Conservation (phyloP, 1,140 invertebrate species). For the Drosophila asahinai region DNA sequence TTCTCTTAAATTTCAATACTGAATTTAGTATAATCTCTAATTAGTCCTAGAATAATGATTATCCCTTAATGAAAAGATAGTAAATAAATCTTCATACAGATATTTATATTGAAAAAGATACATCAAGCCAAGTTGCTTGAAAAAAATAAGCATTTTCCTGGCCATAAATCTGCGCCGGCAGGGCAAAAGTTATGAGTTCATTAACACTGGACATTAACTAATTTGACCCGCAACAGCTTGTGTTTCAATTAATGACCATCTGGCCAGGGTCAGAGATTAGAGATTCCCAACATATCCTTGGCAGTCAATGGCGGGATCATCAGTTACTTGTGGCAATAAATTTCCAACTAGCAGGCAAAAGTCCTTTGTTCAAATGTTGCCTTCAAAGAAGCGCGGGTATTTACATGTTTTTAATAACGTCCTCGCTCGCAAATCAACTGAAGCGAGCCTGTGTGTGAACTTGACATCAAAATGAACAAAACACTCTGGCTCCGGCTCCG, state of each 20-base stretch:
- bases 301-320: not conserved
- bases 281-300: not conserved
- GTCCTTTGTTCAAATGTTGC: constrained; percentile 56
- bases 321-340: constrained; percentile 34
- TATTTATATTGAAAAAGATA: not conserved
- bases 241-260: constrained; percentile 27
- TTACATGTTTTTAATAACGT: constrained; percentile 74
- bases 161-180: not conserved
- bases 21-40: too few species aligned
- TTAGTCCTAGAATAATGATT: not conserved
- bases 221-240: constrained; percentile 53
- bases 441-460: constrained; percentile 48
- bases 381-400: constrained; percentile 29
- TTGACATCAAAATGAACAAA: constrained; percentile 71
- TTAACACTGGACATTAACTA: constrained; percentile 67
- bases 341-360: constrained; percentile 2
- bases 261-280: constrained; percentile 8
- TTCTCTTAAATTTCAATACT: too few species aligned
- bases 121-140: not conserved
- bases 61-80: not conserved
- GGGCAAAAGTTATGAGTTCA: constrained; percentile 56
- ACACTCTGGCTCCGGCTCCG: constrained; percentile 12
- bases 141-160: not conserved
- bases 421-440: constrained; percentile 68
- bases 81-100: not conserved